Evolutionary conservation across 2,888 invertebrate genomes (phyloP), one percentile per base, ranked within the genome.

Genomic region (Crepidodera aurea): DNA sequence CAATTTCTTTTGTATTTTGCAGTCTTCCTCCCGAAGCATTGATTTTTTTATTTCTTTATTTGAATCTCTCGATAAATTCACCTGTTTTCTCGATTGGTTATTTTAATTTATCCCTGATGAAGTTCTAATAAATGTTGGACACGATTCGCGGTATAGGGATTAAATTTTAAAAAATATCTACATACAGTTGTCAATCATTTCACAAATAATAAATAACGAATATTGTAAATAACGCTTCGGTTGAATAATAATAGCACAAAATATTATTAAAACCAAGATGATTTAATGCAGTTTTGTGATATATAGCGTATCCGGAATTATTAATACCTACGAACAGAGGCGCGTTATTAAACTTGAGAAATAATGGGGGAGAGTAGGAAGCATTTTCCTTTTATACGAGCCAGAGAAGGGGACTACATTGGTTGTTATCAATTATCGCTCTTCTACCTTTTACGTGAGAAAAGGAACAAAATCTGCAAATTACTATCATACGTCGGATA

Each of bases 271-370:
- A 64, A 55, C 62, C 39, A 50, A 39, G 55, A 69, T 66, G 69
- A 69, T 69, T 67, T 69, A 69, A 64, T 64, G 67, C 59, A 67
- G 58, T 67, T 67, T 69, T 67, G 22, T 69, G 66, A 69, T 67
- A 59, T 63, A 69, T 65, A 51, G 66, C 65, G 60, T 56, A 66
- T 65, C 62, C 65, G 53, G 60, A 67, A 67, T 69, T 56, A 56
- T 46, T 69, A 69, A 69, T 67, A 65, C 37, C 34, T 12, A 59
- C 62, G 62, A 56, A 62, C 62, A 18, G 48, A 51, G 34, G 55
- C 10, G 12, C 51, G 65, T 63, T 68, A 68, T 68, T 66, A 66
- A 66, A 69, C 50, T 56, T 61, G 60, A 25, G 53, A 50, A 54
- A 56, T 56, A 56, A 54, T 57, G 60, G 63, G 67, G 60, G 61